Conservation (phyloP, 2,888 invertebrate genomes). For the Drepanosiphum platanoidis region DNA sequence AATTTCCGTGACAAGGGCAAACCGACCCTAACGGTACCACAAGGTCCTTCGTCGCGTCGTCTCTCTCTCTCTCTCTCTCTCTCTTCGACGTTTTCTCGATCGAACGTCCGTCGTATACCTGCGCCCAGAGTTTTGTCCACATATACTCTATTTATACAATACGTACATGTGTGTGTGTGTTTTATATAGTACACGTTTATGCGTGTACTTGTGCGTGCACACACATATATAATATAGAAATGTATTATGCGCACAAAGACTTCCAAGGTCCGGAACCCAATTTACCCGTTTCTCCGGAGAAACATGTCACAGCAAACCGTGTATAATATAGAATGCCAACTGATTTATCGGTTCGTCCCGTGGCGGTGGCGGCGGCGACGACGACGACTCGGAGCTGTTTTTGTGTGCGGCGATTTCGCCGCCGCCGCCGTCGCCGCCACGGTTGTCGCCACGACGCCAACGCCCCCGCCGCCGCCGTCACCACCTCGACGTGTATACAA, state of each 20-base stretch:
- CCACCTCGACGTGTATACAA: no score
- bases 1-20: slow-evolving; percentile 38
- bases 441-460: neutral
- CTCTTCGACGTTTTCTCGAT: slow-evolving; percentile 23
- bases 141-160: neutral
- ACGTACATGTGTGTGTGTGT: neutral
- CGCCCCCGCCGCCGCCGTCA: neutral
- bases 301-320: slow-evolving; percentile 43
- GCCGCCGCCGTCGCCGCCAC: neutral
- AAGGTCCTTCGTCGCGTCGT: neutral
- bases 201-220: no score
- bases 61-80: slow-evolving; percentile 11
- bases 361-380: neutral
- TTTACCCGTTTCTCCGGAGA: slow-evolving; percentile 31
- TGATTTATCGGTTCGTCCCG: slow-evolving; percentile 49
- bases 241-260: no score
- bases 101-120: neutral
- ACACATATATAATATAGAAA: no score
- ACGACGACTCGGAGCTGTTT: neutral
- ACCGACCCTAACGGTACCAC: slow-evolving; percentile 47
- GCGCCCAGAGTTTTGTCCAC: neutral
- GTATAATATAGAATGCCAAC: slow-evolving; percentile 12
- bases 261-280: slow-evolving; percentile 39
- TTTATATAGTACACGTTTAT: neutral
- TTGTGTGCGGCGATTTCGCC: neutral